phyloP scores from a whole-genome alignment of 2,797 vertebrate genomes.

The Sternotherus odoratus region DNA sequence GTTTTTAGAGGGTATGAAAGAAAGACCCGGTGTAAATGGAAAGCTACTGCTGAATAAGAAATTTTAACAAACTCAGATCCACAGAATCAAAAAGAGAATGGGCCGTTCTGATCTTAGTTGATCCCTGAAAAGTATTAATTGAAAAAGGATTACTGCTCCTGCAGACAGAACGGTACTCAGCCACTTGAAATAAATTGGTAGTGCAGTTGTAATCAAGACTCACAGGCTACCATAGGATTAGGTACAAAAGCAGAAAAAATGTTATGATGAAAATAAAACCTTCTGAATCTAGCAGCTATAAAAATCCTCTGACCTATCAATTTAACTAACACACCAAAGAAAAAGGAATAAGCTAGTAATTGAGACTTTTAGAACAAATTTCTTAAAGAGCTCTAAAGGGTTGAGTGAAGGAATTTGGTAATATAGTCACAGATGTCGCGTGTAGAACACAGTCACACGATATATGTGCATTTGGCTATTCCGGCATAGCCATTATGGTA shows the following conservation, averaged over 20 bases:
- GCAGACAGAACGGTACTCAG: constrained; percentile 2
- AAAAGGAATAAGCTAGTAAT: constrained; percentile 14
- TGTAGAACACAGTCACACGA: not conserved
- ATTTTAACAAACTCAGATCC: not conserved
- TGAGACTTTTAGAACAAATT: not conserved
- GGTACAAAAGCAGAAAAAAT: constrained; percentile 27
- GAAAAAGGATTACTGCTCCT: constrained; percentile 28
- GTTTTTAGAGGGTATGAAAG: not conserved
- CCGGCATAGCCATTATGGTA: not conserved
- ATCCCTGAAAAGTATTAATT: constrained; percentile 34
- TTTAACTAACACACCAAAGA: not conserved
- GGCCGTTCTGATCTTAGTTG: constrained; percentile 19
- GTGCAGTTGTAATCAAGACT: constrained; percentile 47
- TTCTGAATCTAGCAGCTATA: constrained; percentile 3
- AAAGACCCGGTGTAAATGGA: not conserved
- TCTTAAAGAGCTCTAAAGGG: not conserved
- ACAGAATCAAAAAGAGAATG: not conserved
- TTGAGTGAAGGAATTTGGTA: not conserved
- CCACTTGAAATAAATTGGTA: constrained; percentile 22
- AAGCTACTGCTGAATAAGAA: not conserved
- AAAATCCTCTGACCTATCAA: not conserved
- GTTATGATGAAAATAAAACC: constrained; percentile 15
- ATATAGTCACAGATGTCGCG: not conserved
- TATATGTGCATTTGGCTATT: not conserved
- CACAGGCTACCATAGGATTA: constrained; percentile 47